A percentile compares a stretch with the other conserved stretches of the same genome.
These are phyloP conservation scores for Andrena hattorfiana DNA, from an alignment of 2,888 invertebrate genomes.

Conservation along the genomic window DNA sequence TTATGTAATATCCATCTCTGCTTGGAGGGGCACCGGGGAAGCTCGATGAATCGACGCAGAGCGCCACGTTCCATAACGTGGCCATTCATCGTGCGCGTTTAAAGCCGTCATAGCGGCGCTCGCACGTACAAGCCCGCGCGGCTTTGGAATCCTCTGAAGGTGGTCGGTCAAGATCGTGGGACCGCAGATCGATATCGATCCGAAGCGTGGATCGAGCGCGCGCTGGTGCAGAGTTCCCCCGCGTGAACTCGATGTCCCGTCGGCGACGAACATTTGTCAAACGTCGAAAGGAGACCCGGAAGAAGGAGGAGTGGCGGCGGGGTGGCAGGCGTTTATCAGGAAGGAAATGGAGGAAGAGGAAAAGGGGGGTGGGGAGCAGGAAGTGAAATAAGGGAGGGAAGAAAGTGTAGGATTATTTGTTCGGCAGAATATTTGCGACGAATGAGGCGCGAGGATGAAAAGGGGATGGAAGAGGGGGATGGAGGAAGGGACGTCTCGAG, in stretches of 20 bases:
- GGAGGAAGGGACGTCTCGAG: too few relatives aligned
- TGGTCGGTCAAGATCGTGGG: constrained; percentile 12
- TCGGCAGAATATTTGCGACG: background rate
- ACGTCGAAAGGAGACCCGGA: constrained; percentile 42
- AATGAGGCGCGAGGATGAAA: too few relatives aligned
- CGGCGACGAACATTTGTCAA: constrained; percentile 58
- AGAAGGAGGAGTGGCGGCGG: constrained; percentile 16
- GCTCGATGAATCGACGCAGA: constrained; percentile 13
- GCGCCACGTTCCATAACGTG: background rate
- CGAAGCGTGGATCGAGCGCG: constrained; percentile 6
- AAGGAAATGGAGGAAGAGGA: background rate
- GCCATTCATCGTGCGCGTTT: background rate
- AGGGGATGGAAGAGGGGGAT: too few relatives aligned
- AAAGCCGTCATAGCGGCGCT: constrained; percentile 5
- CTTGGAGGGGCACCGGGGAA: background rate
- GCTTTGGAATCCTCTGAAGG: constrained; percentile 4
- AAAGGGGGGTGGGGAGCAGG: background rate
- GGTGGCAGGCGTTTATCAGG: constrained; percentile 25
- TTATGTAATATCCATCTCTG: too few relatives aligned
- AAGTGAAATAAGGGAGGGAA: background rate
- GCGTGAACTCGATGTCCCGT: constrained; percentile 37
- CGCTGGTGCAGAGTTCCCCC: background rate
- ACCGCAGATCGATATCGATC: constrained; percentile 36
- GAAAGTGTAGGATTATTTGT: background rate
- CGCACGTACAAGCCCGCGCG: constrained; percentile 1